Evolutionary conservation across 92 coral and sea anemone genomes (phyloP).

Genomic region (Heliopora coerulea): DNA sequence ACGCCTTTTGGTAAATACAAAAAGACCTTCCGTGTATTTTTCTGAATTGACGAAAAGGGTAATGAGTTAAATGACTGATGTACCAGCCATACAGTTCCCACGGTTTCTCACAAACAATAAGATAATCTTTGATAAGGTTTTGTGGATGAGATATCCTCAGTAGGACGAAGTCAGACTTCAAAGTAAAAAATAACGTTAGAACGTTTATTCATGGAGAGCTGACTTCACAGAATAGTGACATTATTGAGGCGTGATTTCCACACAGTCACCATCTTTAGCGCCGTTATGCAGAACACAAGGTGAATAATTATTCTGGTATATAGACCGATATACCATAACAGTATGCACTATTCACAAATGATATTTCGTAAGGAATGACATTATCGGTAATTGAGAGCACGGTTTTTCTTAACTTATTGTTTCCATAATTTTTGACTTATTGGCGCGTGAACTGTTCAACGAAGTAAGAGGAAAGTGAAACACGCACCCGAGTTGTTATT

Average conservation of each 20-base stretch:
- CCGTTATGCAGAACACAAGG: no score
- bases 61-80: constrained; percentile 4
- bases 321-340: background rate
- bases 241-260: no score
- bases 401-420: background rate
- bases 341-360: background rate
- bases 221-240: no score
- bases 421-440: background rate
- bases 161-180: no score
- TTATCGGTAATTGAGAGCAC: background rate
- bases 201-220: background rate
- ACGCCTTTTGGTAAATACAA: constrained; percentile 24
- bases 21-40: constrained; percentile 25
- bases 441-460: background rate
- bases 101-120: constrained; percentile 29
- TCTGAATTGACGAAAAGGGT: background rate
- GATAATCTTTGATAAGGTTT: constrained; percentile 17
- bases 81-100: constrained; percentile 27
- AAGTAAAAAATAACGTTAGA: background rate
- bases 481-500: no score
- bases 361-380: background rate
- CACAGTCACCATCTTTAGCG: no score
- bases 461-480: no score
- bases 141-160: no score
- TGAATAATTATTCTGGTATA: background rate